phyloP scores from a whole-genome alignment of 2,797 vertebrate genomes.

The Ceryle rudis region DNA sequence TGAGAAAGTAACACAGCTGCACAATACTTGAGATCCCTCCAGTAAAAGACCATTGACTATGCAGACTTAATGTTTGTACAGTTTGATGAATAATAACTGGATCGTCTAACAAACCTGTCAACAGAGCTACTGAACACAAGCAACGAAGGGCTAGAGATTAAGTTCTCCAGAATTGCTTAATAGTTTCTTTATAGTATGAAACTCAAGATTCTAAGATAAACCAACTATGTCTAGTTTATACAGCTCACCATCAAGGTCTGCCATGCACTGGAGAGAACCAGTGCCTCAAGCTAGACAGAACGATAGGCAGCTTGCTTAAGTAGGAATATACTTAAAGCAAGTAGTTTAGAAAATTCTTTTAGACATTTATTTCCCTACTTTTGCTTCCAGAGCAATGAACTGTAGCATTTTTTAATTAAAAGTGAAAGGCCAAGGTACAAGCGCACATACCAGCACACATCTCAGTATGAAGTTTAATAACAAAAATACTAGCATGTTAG shows the following conservation, averaged over 20 bases:
- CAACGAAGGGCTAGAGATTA: background rate
- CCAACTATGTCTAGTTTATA: background rate
- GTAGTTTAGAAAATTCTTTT: conserved; percentile 46
- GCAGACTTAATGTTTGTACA: background rate
- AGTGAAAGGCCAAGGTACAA: conserved; percentile 5
- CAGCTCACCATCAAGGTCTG: background rate
- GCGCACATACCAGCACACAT: conserved; percentile 20
- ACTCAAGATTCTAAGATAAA: background rate
- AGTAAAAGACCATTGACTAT: background rate
- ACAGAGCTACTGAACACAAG: background rate
- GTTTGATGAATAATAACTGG: background rate
- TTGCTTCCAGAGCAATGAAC: conserved; percentile 55
- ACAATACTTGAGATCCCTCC: background rate
- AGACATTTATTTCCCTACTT: conserved; percentile 37
- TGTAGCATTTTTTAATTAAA: conserved; percentile 55
- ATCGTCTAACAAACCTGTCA: background rate
- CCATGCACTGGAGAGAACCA: conserved; percentile 46
- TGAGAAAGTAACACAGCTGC: background rate
- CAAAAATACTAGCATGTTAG: background rate
- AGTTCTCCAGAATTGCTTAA: background rate
- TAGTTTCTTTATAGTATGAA: background rate
- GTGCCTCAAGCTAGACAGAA: background rate
- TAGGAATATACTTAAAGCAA: conserved; percentile 6
- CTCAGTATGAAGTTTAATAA: background rate
- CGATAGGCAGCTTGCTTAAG: background rate